Conservation (phyloP, 2,888 invertebrate genomes). For the Chrysolina haemoptera region DNA sequence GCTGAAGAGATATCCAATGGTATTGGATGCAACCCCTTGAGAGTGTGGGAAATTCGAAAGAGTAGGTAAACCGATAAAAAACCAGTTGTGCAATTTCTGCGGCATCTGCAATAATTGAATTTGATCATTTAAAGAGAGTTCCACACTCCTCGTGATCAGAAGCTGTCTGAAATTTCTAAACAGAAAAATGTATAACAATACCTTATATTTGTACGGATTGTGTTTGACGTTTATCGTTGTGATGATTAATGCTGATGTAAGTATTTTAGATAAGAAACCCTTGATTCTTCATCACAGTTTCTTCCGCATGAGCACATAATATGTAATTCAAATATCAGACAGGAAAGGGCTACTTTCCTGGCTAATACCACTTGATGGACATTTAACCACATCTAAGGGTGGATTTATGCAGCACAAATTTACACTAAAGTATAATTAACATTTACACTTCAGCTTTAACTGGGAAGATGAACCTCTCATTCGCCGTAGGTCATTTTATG, state of each 20-base stretch:
- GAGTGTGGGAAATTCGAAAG: constrained; percentile 42
- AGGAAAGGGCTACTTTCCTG: too few relatives aligned
- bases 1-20: constrained; percentile 20
- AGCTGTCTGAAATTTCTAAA: constrained; percentile 21
- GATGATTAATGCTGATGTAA: constrained; percentile 8
- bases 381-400: too few relatives aligned
- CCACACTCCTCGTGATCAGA: constrained; percentile 13
- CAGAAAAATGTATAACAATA: constrained; percentile 11
- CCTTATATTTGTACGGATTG: constrained; percentile 15
- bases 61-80: constrained; percentile 45
- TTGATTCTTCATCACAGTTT: too few relatives aligned
- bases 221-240: constrained; percentile 4
- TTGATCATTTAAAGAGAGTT: constrained; percentile 36
- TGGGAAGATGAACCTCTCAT: too few relatives aligned
- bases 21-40: constrained; percentile 29
- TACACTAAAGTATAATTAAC: too few relatives aligned
- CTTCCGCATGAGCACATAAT: too few relatives aligned
- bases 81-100: constrained; percentile 48
- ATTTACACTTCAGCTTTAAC: too few relatives aligned
- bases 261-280: not conserved
- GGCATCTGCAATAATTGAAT: constrained; percentile 41
- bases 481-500: too few relatives aligned
- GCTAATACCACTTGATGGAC: too few relatives aligned
- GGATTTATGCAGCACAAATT: too few relatives aligned
- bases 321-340: not conserved